These are phyloP conservation scores for Antedon mediterranea DNA, from an alignment of 53 echinoderm and acorn worm species.

Conservation along the genomic window DNA sequence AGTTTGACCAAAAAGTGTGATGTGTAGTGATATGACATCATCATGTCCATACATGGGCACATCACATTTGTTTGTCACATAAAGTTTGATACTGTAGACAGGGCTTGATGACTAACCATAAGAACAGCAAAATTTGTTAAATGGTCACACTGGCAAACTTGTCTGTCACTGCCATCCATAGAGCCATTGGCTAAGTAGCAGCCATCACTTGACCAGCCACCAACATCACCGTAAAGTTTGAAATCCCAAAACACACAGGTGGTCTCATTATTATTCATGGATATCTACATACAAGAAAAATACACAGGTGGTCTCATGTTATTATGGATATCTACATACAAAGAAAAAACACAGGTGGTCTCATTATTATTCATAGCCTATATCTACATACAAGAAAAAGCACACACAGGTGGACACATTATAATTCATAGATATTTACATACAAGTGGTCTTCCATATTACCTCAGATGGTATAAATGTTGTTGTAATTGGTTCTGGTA, in stretches of 20 bases:
- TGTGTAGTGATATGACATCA: too few relatives aligned
- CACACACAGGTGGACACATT: too few relatives aligned
- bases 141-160: slow-evolving; percentile 52
- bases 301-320: too few relatives aligned
- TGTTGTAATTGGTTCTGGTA: not conserved
- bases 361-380: too few relatives aligned
- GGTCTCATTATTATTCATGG: slow-evolving; percentile 17
- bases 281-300: not conserved
- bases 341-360: too few relatives aligned
- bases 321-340: too few relatives aligned
- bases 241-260: slow-evolving; percentile 73
- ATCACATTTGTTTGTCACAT: too few relatives aligned
- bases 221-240: slow-evolving; percentile 11
- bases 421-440: too few relatives aligned
- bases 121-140: slow-evolving; percentile 64
- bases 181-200: slow-evolving; percentile 14
- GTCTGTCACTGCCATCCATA: slow-evolving; percentile 1
- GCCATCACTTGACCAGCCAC: slow-evolving; percentile 60
- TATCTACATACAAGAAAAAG: too few relatives aligned
- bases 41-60: too few relatives aligned
- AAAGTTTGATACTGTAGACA: too few relatives aligned
- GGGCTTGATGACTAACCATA: slow-evolving; percentile 37
- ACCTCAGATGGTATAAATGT: not conserved
- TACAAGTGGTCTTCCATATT: not conserved
- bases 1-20: too few relatives aligned